Conservation (phyloP, 2,888 invertebrate genomes). For the Noctua comes region DNA sequence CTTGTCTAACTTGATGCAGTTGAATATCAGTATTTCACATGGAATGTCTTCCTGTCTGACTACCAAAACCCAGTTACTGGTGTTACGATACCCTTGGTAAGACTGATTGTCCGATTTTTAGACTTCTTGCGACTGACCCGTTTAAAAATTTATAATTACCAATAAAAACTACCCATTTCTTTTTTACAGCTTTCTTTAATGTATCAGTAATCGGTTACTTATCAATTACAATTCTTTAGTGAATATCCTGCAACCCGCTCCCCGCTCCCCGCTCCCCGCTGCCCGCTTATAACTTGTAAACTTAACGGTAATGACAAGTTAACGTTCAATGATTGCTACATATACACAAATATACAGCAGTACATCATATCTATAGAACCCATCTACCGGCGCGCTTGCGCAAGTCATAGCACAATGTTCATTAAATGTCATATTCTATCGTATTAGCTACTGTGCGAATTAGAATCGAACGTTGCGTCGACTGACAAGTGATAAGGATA, state of each 20-base stretch:
- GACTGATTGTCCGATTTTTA: not conserved
- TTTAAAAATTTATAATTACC: not conserved
- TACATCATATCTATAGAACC: conserved; percentile 2
- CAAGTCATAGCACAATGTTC: conserved; percentile 32
- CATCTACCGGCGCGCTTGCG: conserved; percentile 41
- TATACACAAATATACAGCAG: conserved; percentile 9
- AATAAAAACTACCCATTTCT: not conserved
- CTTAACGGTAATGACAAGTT: conserved; percentile 54
- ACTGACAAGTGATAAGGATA: conserved; percentile 29
- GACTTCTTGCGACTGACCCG: not conserved
- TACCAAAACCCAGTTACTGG: not conserved
- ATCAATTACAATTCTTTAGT: not conserved
- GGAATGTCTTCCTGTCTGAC: not conserved
- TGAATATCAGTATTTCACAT: not conserved
- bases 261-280: not conserved
- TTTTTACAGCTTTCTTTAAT: too few relatives aligned
- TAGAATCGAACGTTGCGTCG: conserved; percentile 15
- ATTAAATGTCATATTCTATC: conserved; percentile 31
- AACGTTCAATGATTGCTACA: conserved; percentile 49
- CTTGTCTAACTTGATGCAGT: not conserved
- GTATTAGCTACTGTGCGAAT: conserved; percentile 32
- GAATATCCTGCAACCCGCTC: not conserved
- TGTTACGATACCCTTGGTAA: not conserved
- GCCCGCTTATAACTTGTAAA: conserved; percentile 29
- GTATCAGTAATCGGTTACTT: not conserved